Evolutionary conservation across 2,888 invertebrate genomes (phyloP).

Genomic region (Pristionchus fissidentatus): DNA sequence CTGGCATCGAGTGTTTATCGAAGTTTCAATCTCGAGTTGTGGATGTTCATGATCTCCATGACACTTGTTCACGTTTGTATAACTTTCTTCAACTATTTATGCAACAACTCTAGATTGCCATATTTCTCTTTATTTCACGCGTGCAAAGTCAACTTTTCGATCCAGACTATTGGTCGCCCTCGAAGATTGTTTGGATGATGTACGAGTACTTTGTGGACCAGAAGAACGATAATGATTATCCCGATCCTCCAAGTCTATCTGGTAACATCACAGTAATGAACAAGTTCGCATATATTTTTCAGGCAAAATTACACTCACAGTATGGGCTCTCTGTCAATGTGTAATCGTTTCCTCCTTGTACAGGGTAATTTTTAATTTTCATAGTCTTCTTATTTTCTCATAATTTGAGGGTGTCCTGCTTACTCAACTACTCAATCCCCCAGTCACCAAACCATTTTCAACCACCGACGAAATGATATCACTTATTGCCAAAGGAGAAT

Average conservation of each 20-base stretch:
- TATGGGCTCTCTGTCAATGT: conserved; percentile 41
- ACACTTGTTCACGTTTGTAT: background rate
- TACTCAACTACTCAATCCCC: conserved; percentile 1
- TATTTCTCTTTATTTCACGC: conserved; percentile 8
- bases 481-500: conserved; percentile 27
- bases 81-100: background rate
- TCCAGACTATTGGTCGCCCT: conserved; percentile 28
- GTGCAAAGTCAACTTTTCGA: conserved; percentile 31
- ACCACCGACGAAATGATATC: conserved; percentile 34
- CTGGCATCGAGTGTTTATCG: conserved; percentile 11
- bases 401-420: background rate
- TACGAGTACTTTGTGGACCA: conserved; percentile 37
- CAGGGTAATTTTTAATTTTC: background rate
- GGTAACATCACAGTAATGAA: background rate
- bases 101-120: background rate
- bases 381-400: background rate
- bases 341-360: conserved; percentile 8
- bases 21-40: conserved; percentile 16
- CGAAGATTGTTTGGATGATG: conserved; percentile 5
- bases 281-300: background rate
- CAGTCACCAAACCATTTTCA: conserved; percentile 14
- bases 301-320: conserved; percentile 34
- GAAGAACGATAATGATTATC: conserved; percentile 39
- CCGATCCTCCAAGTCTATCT: conserved; percentile 5
- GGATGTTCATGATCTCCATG: conserved; percentile 25